These are phyloP conservation scores for Erpobdella octoculata DNA, from an alignment of 2,888 invertebrate genomes.

Conservation along the genomic window DNA sequence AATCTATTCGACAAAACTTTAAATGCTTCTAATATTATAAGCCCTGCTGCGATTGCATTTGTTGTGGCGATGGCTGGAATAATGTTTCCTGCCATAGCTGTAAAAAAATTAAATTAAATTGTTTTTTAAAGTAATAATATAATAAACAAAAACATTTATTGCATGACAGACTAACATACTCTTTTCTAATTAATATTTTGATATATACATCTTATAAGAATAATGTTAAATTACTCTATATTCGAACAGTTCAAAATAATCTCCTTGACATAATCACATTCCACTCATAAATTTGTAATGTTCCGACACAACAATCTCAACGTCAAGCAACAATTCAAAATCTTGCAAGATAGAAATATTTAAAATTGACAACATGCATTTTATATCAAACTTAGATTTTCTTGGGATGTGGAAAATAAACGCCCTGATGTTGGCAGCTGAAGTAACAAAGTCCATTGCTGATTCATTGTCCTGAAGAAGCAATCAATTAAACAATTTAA, in stretches of 20 bases:
- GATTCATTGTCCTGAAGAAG: conserved; percentile 67
- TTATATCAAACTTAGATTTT: conserved; percentile 84
- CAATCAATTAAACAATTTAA: no score
- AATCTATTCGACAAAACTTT: conserved; percentile 60
- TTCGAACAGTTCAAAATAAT: no score
- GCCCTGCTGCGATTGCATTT: conserved; percentile 91
- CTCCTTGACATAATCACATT: no score
- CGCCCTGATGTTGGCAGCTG: conserved; percentile 85
- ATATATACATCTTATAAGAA: no score
- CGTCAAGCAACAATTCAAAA: no score
- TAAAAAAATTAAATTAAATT: neutral
- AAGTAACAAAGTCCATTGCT: conserved; percentile 90
- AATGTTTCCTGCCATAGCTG: conserved; percentile 97
- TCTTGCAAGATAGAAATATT: no score
- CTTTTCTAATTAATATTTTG: no score
- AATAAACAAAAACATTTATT: neutral
- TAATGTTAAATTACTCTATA: no score
- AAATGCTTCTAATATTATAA: conserved; percentile 82
- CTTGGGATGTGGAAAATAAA: conserved; percentile 77
- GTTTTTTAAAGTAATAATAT: neutral
- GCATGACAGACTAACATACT: neutral
- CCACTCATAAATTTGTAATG: no score
- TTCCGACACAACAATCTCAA: no score
- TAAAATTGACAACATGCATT: conserved; percentile 62
- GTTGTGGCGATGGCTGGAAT: conserved; percentile 98